These are phyloP conservation scores for Zhuqinia jingwanae DNA, from an alignment of 2,888 invertebrate genomes.

Conservation along the genomic window DNA sequence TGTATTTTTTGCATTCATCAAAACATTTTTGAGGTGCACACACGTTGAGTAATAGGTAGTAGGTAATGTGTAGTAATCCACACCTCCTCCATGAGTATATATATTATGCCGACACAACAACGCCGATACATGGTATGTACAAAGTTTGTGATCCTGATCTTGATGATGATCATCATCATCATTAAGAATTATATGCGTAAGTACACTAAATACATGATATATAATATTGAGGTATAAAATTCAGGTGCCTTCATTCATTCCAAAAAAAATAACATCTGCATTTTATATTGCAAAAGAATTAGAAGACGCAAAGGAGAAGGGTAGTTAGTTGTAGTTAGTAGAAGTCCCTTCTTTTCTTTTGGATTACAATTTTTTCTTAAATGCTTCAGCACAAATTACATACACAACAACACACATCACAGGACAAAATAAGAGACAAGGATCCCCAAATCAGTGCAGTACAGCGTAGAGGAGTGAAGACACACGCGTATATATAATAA, in stretches of 20 bases:
- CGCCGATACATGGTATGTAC: no score
- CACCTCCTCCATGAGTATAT: slow-evolving; percentile 62
- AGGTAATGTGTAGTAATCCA: slow-evolving; percentile 42
- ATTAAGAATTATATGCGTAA: slow-evolving; percentile 22
- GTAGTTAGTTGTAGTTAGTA: no score
- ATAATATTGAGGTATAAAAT: no score
- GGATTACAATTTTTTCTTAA: slow-evolving; percentile 5
- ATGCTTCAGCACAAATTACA: slow-evolving; percentile 20
- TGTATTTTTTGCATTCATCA: background rate
- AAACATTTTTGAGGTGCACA: no score
- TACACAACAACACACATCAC: slow-evolving; percentile 44
- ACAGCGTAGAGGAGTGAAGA: background rate
- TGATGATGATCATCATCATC: slow-evolving; percentile 53
- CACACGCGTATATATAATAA: background rate
- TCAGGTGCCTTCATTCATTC: slow-evolving; percentile 37
- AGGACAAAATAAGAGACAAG: no score
- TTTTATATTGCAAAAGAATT: no score
- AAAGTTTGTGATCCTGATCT: slow-evolving; percentile 54
- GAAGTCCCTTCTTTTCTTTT: slow-evolving; percentile 28
- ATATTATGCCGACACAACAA: no score
- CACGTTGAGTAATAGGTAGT: background rate
- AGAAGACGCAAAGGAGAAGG: background rate
- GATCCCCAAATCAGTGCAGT: slow-evolving; percentile 15
- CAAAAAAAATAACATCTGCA: no score
- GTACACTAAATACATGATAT: slow-evolving; percentile 1